These are phyloP conservation scores for Agriopis marginaria DNA, from an alignment of 2,888 invertebrate genomes.

Conservation along the genomic window DNA sequence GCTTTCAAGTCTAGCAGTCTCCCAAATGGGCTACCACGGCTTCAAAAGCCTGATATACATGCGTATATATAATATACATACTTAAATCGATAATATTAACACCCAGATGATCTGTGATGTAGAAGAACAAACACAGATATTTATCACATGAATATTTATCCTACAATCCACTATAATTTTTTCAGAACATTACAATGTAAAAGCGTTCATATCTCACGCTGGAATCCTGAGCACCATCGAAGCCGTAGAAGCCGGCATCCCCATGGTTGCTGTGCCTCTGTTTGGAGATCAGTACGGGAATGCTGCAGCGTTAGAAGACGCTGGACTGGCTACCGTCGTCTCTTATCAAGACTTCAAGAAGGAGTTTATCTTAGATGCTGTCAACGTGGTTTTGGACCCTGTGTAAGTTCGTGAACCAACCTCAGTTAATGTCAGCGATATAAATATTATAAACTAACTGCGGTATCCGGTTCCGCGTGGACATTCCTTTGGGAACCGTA, in stretches of 20 bases:
- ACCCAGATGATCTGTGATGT: too few relatives aligned
- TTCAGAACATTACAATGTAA: conserved; percentile 89
- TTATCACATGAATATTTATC: too few relatives aligned
- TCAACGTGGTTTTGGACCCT: conserved; percentile 85
- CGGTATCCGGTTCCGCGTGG: too few relatives aligned
- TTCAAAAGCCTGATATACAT: too few relatives aligned
- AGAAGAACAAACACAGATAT: too few relatives aligned
- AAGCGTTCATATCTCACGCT: conserved; percentile 89
- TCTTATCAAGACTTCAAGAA: conserved; percentile 86
- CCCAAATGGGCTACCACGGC: too few relatives aligned
- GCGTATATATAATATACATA: too few relatives aligned
- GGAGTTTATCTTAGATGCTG: conserved; percentile 81
- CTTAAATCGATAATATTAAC: too few relatives aligned
- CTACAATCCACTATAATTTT: conserved; percentile 19
- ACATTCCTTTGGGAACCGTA: too few relatives aligned
- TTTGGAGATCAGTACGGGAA: conserved; percentile 91
- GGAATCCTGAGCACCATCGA: conserved; percentile 90
- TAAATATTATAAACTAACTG: too few relatives aligned
- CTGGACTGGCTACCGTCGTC: conserved; percentile 86
- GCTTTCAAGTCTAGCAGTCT: too few relatives aligned
- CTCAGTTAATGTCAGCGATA: too few relatives aligned
- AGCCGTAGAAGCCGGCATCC: conserved; percentile 88
- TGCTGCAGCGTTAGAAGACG: conserved; percentile 86
- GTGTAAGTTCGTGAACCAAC: conserved; percentile 73
- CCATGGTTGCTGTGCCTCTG: conserved; percentile 89